Conservation (phyloP, 2,113 vertebrate species). For the Mohoua ochrocephala region DNA sequence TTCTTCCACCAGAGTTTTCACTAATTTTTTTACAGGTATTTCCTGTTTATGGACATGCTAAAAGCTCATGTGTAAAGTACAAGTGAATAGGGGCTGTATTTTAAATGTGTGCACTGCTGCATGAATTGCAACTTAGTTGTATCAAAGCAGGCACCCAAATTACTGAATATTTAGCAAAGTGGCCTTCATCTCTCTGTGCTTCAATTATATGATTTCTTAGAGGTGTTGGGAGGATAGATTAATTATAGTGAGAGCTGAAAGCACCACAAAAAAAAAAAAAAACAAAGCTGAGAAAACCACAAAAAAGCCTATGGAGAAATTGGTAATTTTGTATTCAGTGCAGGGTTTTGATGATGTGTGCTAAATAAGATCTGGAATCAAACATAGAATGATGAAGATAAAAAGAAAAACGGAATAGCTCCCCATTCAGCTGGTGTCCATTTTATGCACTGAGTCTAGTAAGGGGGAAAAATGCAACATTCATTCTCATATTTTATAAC, state of each 20-base stretch:
- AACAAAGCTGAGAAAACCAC: background rate
- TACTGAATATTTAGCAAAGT: background rate
- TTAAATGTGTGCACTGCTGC: background rate
- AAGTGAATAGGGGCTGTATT: background rate
- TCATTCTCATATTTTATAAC: background rate
- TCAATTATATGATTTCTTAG: slow-evolving; percentile 42
- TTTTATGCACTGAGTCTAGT: background rate
- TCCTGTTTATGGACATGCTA: background rate
- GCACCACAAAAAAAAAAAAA: background rate
- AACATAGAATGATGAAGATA: background rate
- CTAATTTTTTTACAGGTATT: background rate
- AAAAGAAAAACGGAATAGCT: slow-evolving; percentile 11
- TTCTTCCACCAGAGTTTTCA: background rate
- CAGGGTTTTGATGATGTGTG: slow-evolving; percentile 3
- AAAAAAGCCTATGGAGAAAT: slow-evolving; percentile 27
- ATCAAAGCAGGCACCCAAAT: background rate
- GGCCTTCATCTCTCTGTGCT: slow-evolving; percentile 4
- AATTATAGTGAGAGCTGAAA: slow-evolving; percentile 36
- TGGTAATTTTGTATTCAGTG: slow-evolving; percentile 38
- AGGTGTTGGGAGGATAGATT: slow-evolving; percentile 41
- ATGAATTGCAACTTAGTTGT: background rate
- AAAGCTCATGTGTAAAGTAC: background rate
- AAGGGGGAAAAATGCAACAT: background rate
- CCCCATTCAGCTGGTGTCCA: background rate
- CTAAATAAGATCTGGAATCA: slow-evolving; percentile 40